phyloP scores from a whole-genome alignment of 2,888 invertebrate species.

The Microctonus aethiopoides region DNA sequence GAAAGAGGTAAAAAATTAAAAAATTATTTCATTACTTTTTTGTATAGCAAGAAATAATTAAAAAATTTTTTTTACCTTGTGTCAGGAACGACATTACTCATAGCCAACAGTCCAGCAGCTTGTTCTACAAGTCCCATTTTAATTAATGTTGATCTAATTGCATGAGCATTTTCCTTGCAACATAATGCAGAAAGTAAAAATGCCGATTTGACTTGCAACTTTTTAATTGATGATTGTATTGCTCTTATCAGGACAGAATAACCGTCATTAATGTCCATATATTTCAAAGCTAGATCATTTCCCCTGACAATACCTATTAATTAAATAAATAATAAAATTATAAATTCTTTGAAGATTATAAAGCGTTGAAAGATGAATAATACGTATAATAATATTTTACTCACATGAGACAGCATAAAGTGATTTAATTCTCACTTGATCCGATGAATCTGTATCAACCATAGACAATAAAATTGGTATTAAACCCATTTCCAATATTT shows the following conservation, averaged over 20 bases:
- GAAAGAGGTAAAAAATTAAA: slow-evolving; percentile 28
- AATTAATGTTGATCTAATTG: slow-evolving; percentile 54
- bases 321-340: slow-evolving; percentile 1
- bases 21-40: not conserved
- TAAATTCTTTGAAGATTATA: not conserved
- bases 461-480: slow-evolving; percentile 75
- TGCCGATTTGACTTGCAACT: slow-evolving; percentile 77
- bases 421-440: slow-evolving; percentile 74
- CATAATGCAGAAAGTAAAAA: slow-evolving; percentile 78
- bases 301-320: slow-evolving; percentile 75
- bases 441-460: slow-evolving; percentile 70
- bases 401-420: slow-evolving; percentile 85
- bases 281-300: slow-evolving; percentile 71
- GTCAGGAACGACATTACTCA: slow-evolving; percentile 51
- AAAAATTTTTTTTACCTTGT: slow-evolving; percentile 52
- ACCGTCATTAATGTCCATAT: slow-evolving; percentile 76
- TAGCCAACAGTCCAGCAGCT: slow-evolving; percentile 53
- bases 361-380: too few relatives aligned
- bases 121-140: slow-evolving; percentile 65
- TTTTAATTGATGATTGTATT: slow-evolving; percentile 71
- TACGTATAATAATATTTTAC: slow-evolving; percentile 54
- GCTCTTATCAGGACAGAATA: slow-evolving; percentile 73
- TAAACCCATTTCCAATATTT: slow-evolving; percentile 75
- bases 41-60: not conserved
- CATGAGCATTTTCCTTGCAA: slow-evolving; percentile 52